phyloP scores from a whole-genome alignment of 2,113 vertebrate species.

The Corydoras sp. region DNA sequence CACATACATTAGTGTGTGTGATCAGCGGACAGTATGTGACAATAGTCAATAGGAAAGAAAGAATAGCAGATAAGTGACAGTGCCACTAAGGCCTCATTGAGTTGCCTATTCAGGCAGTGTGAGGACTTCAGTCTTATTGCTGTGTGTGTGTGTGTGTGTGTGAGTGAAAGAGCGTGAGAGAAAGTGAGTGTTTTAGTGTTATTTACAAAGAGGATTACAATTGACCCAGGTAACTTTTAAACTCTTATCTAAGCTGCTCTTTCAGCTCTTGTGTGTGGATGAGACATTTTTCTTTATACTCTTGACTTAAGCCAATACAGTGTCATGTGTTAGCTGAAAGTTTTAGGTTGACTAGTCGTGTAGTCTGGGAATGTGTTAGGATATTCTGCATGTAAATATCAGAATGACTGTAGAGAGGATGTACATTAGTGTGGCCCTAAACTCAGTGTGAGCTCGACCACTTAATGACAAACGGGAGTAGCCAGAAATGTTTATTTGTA shows the following conservation, averaged over 20 bases:
- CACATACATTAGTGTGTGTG: conserved; percentile 7
- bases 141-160: conserved; percentile 36
- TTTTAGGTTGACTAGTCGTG: conserved; percentile 43
- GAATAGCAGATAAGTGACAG: conserved; percentile 13
- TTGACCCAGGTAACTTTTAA: not conserved
- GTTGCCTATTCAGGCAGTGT: conserved; percentile 17
- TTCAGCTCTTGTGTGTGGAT: conserved; percentile 26
- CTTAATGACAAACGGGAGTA: conserved; percentile 27
- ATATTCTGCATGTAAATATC: conserved; percentile 47
- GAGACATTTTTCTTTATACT: conserved; percentile 32
- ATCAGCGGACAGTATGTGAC: conserved; percentile 21
- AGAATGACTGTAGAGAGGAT: conserved; percentile 29
- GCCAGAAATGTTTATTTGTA: conserved; percentile 40
- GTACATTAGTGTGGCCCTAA: conserved; percentile 34
- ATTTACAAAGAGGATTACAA: too few relatives aligned
- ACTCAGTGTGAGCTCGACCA: conserved; percentile 26
- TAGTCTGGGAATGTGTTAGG: conserved; percentile 42
- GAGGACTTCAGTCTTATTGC: conserved; percentile 21
- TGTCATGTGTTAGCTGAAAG: conserved; percentile 43
- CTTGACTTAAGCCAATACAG: conserved; percentile 38
- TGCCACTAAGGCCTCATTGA: conserved; percentile 44
- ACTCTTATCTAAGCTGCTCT: conserved; percentile 27
- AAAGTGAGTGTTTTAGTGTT: not conserved
- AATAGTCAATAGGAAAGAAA: conserved; percentile 13
- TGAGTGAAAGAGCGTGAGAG: not conserved